Conservation (phyloP, 2,888 invertebrate genomes). For the Choreutis nemorana region DNA sequence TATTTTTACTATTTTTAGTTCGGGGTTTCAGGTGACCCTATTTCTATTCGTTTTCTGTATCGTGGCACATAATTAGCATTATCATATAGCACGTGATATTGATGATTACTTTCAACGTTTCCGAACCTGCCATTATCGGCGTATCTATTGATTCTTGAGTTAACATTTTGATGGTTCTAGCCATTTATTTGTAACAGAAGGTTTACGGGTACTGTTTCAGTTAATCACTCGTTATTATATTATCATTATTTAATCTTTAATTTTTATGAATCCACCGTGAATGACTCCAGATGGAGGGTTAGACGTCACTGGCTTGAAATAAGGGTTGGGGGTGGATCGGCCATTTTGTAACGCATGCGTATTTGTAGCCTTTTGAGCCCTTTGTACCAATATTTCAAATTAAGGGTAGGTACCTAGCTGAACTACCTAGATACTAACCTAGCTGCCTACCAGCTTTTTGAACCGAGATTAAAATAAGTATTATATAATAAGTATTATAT, state of each 20-base stretch:
- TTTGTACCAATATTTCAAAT: too few species aligned
- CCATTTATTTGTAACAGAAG: too few species aligned
- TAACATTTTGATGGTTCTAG: conserved; percentile 22
- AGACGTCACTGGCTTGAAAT: conserved; percentile 40
- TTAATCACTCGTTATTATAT: too few species aligned
- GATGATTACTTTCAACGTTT: conserved; percentile 21
- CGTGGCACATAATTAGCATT: conserved; percentile 45
- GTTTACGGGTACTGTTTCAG: too few species aligned
- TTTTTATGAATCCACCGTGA: conserved; percentile 9
- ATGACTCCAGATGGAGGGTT: conserved; percentile 20
- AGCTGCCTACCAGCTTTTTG: too few species aligned
- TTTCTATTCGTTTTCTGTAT: conserved; percentile 33
- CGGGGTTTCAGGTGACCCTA: neutral
- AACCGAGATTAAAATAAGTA: too few species aligned
- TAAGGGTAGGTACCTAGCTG: too few species aligned
- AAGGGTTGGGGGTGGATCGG: conserved; percentile 18
- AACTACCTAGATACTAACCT: too few species aligned
- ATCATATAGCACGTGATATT: conserved; percentile 30
- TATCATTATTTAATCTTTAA: too few species aligned
- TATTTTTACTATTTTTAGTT: conserved; percentile 6
- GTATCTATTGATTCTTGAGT: conserved; percentile 22
- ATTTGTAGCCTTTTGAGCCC: too few species aligned
- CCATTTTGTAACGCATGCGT: conserved; percentile 37
- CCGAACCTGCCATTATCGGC: conserved; percentile 13
- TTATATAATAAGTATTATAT: too few species aligned